These are phyloP conservation scores for Bergia puertoricense DNA, from an alignment of 92 coral and sea anemone species.

Conservation along the genomic window DNA sequence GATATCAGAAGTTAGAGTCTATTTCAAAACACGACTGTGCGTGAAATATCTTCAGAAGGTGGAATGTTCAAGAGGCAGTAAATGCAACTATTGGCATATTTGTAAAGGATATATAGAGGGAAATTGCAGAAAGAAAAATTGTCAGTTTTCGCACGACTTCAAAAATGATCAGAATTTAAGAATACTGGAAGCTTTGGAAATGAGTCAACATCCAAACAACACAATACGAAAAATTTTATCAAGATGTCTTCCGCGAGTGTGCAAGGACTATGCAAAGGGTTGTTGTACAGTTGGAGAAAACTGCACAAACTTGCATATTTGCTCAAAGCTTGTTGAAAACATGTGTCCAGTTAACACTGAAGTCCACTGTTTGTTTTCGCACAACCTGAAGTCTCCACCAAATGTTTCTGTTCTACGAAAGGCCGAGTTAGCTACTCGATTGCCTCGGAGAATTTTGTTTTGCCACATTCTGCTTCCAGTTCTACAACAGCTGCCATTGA, in stretches of 20 bases:
- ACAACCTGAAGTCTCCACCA: not conserved
- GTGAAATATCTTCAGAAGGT: not conserved
- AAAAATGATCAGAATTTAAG: slow-evolving; percentile 37
- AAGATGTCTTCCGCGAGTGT: slow-evolving; percentile 49
- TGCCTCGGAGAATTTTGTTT: not conserved
- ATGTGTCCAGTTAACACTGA: not conserved
- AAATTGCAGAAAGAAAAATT: slow-evolving; percentile 27
- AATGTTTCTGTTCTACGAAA: not conserved
- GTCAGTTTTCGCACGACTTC: slow-evolving; percentile 52
- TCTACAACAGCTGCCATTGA: not conserved
- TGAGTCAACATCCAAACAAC: slow-evolving; percentile 22
- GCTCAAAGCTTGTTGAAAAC: slow-evolving; percentile 4
- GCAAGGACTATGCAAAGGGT: slow-evolving; percentile 30
- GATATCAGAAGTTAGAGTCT: not conserved
- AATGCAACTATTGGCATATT: slow-evolving; percentile 51
- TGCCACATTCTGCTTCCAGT: not conserved
- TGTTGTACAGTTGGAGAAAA: slow-evolving; percentile 12
- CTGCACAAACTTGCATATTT: slow-evolving; percentile 49
- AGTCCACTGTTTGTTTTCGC: not conserved
- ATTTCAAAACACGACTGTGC: not conserved
- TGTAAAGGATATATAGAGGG: slow-evolving; percentile 57
- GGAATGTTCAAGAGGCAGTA: not conserved
- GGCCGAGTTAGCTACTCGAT: not conserved
- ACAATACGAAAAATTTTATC: slow-evolving; percentile 28
- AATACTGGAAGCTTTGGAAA: slow-evolving; percentile 29